Percentiles rank a stretch among this genome's conserved stretches.
Evolutionary conservation across 2,113 vertebrate genomes (phyloP).

Genomic region (Microcebus griseorufus): DNA sequence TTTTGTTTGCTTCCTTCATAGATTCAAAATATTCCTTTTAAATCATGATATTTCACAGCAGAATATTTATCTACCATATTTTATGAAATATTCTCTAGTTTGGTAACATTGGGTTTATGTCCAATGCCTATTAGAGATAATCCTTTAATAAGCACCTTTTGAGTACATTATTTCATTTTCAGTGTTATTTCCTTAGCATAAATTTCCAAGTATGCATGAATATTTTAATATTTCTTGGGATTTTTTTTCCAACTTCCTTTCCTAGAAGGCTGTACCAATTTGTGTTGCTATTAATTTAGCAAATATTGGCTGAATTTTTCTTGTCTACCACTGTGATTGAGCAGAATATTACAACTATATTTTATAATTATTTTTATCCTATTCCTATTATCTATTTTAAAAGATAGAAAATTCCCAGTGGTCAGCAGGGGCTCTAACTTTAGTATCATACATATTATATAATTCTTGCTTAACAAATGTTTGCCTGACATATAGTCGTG

Average conservation of each 20-base stretch:
- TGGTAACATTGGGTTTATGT: not conserved
- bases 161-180: not conserved
- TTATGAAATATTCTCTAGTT: slow-evolving; percentile 8
- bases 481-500: not conserved
- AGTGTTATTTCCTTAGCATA: slow-evolving; percentile 17
- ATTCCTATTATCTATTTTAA: not conserved
- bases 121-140: not conserved
- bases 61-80: slow-evolving; percentile 35
- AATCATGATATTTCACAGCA: not conserved
- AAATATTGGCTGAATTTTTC: not conserved
- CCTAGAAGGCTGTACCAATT: slow-evolving; percentile 15
- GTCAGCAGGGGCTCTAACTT: not conserved
- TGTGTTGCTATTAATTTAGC: not conserved
- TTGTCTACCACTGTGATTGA: not conserved
- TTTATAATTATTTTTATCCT: not conserved
- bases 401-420: not conserved
- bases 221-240: not conserved
- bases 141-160: slow-evolving; percentile 20
- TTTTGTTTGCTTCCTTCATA: not conserved
- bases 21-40: slow-evolving; percentile 38
- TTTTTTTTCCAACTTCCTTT: not conserved
- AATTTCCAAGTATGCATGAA: slow-evolving; percentile 16
- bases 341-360: not conserved
- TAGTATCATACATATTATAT: not conserved
- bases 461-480: slow-evolving; percentile 9